phyloP scores from a whole-genome alignment of 1,140 invertebrate genomes.

The Drosophila dunni region DNA sequence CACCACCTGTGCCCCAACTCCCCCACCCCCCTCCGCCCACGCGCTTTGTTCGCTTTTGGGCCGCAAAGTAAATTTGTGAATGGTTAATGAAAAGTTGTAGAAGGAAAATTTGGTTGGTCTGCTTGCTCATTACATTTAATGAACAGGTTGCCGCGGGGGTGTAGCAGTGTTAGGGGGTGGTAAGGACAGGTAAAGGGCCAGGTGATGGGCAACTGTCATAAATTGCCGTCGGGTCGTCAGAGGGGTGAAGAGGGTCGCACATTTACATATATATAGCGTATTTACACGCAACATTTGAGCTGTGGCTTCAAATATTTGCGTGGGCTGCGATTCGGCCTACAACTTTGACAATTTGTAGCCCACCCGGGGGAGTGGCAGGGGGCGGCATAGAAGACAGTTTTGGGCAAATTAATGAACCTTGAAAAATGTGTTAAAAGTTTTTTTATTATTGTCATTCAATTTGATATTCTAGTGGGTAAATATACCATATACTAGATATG shows the following conservation, averaged over 20 bases:
- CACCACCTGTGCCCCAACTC: no score
- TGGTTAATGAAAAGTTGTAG: constrained; percentile 78
- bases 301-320: constrained; percentile 77
- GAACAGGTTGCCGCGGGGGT: constrained; percentile 46
- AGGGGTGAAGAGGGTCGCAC: constrained; percentile 29
- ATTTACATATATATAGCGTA: constrained; percentile 71
- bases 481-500: background rate
- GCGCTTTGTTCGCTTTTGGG: constrained; percentile 12
- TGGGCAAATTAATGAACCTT: constrained; percentile 78
- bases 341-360: constrained; percentile 35
- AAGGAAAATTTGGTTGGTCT: constrained; percentile 37
- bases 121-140: constrained; percentile 75
- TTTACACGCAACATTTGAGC: constrained; percentile 80
- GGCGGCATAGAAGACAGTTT: background rate
- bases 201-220: constrained; percentile 72
- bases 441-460: constrained; percentile 67
- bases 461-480: background rate
- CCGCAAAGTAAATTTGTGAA: constrained; percentile 82
- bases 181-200: constrained; percentile 9
- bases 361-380: background rate
- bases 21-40: background rate
- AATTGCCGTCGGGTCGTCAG: constrained; percentile 52
- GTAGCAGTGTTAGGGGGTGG: background rate
- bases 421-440: constrained; percentile 83
- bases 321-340: constrained; percentile 20